Evolutionary conservation across 2,113 vertebrate species (phyloP), one percentile per base, ranked within the genome.

Genomic region (Plectropomus leopardus): DNA sequence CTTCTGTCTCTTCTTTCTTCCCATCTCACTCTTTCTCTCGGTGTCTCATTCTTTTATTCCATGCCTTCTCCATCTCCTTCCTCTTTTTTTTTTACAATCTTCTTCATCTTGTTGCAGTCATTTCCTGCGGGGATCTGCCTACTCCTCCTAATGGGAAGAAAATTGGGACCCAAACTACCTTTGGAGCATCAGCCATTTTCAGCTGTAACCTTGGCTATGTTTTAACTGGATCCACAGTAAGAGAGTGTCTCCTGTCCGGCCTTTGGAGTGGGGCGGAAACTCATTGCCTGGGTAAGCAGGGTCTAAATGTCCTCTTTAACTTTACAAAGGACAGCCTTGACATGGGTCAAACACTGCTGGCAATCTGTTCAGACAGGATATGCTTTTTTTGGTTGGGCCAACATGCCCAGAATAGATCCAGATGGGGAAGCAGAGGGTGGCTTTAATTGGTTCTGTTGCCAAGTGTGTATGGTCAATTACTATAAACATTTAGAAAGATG

Each of bases 251-350:
- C 40, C 96, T 97, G 11, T 98, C 97, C 0, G 98, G 98, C 75
- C 96, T 99, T 59, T 99, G 98, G 98, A 99, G 97, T 36, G 98
- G 97, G 85, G 94, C 85, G 15, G 97, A 98, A 86, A 97, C 96
- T 30, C 95, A 83, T 77, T 99, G 98, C 88, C 91, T 99, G 92
- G 98, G 98, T 99, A 97, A 91, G 90, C 13, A 70, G 5, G 11
- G 28, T 81, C 34, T 58, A 72, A 75, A 88, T 73, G 58, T 66
- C 83, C 44, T 64, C 83, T 87, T 78, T 79, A 57, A 32, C 47
- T 63, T 72, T 32, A 47, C 44, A 47, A 75, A 53, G 23, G 45
- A 69, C 8, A 36, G 61, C 54, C 23, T 71, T 81, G 69, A 83
- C 71, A 71, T 34, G 45, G 50, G 61, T 72, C 55, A 81, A 53